A percentile compares a stretch with the other conserved stretches of the same genome.
Conservation (phyloP, 2,888 invertebrate genomes). For the Zaprionus bogoriensis region DNA sequence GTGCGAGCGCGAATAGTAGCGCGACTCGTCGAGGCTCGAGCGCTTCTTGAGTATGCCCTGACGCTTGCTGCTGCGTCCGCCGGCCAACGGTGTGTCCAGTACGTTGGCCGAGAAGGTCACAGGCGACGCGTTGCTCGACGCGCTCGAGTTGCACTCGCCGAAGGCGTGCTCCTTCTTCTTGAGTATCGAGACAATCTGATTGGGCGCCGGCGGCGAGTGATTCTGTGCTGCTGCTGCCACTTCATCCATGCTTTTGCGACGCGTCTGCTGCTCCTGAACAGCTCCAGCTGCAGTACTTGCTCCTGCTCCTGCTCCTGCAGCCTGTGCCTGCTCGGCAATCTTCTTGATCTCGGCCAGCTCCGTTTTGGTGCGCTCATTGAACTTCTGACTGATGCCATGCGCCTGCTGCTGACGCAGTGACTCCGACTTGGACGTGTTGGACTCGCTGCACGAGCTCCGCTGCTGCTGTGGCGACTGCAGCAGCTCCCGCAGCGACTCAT, state of each 20-base stretch:
- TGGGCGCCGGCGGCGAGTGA: constrained; percentile 83
- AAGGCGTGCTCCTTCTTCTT: constrained; percentile 86
- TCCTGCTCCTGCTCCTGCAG: no score
- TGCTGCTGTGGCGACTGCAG: constrained; percentile 68
- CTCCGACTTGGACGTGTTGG: constrained; percentile 63
- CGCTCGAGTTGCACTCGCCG: constrained; percentile 81
- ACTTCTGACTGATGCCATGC: constrained; percentile 77
- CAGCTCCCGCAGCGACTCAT: constrained; percentile 78
- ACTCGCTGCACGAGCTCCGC: constrained; percentile 58
- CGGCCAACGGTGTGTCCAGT: constrained; percentile 85
- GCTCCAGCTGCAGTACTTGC: no score
- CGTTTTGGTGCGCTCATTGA: constrained; percentile 80
- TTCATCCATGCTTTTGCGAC: constrained; percentile 83
- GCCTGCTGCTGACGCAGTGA: constrained; percentile 47
- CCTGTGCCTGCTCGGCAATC: constrained; percentile 79
- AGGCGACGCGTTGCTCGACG: constrained; percentile 86
- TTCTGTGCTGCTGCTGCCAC: constrained; percentile 33
- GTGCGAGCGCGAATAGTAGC: constrained; percentile 82
- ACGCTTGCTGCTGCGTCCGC: constrained; percentile 84
- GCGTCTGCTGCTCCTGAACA: constrained; percentile 20
- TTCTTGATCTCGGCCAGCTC: constrained; percentile 82
- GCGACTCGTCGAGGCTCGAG: constrained; percentile 89
- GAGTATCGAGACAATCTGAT: constrained; percentile 86
- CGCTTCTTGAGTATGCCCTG: constrained; percentile 93
- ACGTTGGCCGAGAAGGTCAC: constrained; percentile 92